Base-by-base conservation (phyloP, 2,797 vertebrate species). In the Dicrostonyx torquatus region DNA sequence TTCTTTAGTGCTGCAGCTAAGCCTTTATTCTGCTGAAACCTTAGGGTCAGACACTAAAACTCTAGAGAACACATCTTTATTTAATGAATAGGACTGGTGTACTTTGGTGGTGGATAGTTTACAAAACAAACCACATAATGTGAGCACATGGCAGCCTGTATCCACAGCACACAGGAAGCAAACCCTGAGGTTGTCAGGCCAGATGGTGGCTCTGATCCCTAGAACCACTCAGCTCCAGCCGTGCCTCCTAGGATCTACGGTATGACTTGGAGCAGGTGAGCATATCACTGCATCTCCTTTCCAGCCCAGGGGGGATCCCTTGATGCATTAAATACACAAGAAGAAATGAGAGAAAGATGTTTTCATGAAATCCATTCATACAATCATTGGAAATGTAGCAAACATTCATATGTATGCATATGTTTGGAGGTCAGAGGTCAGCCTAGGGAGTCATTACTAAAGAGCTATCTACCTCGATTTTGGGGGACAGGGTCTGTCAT, bases 151-250 rank as follows among this genome's bases (percentile, higher is more conserved):
- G 48, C 43, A 34, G 43, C 40, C 58, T 45, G 8, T 26, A 62
- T 31, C n/a, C 0, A 1, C 1, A 24, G 20, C 17, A 82, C 34
- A 7, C 6, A n/a, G 43, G 37, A 34, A 43, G 0, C 5, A 14
- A 64, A 43, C 50, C 29, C 48, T 26, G 18, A 0, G 26, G 4
- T 58, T 26, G 10, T 45, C 40, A 84, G 45, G 24, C 29, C 24
- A 11, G 43, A 26, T 29, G 11, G 26, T 62, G 26, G 10, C 60
- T 62, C 10, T 62, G 6, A n/a, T 17, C 31, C 12, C 20, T n/a
- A 29, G 37, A 53, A 34, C 37, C 1, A 0, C 24, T 22, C 11
- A 2, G 0, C 14, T n/a, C 50, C 53, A 12, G 78, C 55, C 20
- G 45, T 50, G 62, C 60, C 62, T 34, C 14, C 18, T 14, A 13